Evolutionary conservation across 2,113 vertebrate genomes (phyloP).

Genomic region (Hydropotes inermis): DNA sequence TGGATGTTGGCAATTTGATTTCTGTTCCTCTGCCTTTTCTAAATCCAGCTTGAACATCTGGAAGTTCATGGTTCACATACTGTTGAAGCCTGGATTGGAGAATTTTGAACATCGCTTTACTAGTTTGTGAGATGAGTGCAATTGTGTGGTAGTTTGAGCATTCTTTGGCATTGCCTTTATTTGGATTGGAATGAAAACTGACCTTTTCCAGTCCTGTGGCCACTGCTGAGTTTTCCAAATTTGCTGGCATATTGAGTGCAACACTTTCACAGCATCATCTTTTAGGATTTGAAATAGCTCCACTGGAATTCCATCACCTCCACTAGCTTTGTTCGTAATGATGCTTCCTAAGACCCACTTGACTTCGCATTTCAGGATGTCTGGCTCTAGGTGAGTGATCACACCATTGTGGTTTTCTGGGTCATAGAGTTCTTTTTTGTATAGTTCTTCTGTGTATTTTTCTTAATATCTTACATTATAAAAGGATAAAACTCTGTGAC

Average conservation of each 20-base stretch:
- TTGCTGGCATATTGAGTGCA: background rate
- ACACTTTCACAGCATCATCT: background rate
- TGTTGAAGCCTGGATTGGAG: background rate
- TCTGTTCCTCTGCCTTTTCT: background rate
- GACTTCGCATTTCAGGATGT: background rate
- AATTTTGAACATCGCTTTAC: background rate
- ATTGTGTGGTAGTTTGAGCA: background rate
- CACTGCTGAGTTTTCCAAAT: background rate
- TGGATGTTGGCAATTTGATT: background rate
- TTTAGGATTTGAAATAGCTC: background rate
- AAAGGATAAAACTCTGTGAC: background rate
- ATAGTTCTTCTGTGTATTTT: background rate
- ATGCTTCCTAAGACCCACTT: background rate
- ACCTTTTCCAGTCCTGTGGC: background rate
- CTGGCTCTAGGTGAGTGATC: background rate
- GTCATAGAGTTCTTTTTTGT: background rate
- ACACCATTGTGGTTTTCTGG: background rate
- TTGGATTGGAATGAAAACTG: background rate
- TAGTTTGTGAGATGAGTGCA: background rate
- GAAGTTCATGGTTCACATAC: background rate
- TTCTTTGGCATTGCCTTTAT: background rate
- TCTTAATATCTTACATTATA: background rate
- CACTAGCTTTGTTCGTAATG: background rate
- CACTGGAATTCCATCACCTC: background rate
- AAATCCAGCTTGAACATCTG: background rate